phyloP scores from a whole-genome alignment of 2,113 vertebrate genomes.

The Sinocyclocheilus grahami region DNA sequence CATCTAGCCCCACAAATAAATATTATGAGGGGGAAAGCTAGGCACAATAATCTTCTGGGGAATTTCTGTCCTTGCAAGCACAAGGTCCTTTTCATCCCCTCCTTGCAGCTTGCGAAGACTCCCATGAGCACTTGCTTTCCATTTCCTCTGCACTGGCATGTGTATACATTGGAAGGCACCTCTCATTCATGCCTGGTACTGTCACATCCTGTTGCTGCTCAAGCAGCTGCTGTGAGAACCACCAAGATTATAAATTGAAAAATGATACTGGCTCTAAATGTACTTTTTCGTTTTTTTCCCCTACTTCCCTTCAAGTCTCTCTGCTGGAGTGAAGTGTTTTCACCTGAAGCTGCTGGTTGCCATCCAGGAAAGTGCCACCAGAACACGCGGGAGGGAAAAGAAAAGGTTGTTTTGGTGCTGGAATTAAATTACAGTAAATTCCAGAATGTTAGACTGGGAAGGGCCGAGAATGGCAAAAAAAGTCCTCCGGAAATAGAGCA shows the following conservation, averaged over 20 bases:
- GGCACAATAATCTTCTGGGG: constrained; percentile 24
- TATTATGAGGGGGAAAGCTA: constrained; percentile 3
- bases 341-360: constrained; percentile 61
- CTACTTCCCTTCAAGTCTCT: constrained; percentile 30
- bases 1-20: background rate
- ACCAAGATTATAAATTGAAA: constrained; percentile 58
- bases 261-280: constrained; percentile 55
- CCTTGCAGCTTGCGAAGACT: constrained; percentile 40
- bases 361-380: constrained; percentile 64
- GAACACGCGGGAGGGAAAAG: constrained; percentile 46
- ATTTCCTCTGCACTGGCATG: constrained; percentile 48
- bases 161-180: constrained; percentile 51
- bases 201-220: constrained; percentile 63
- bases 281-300: constrained; percentile 19
- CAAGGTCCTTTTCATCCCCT: constrained; percentile 58
- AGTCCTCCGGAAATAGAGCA: constrained; percentile 30
- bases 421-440: constrained; percentile 64
- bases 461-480: constrained; percentile 37
- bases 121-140: constrained; percentile 60
- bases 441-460: constrained; percentile 53
- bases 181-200: constrained; percentile 60
- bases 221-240: constrained; percentile 50
- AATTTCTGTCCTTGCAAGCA: constrained; percentile 46
- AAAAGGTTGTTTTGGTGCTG: constrained; percentile 56
- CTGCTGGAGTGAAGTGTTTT: constrained; percentile 57